Evolutionary conservation across 2,888 invertebrate genomes (phyloP), one percentile per base, ranked within the genome.

Genomic region (Ceratothoa steindachneri): DNA sequence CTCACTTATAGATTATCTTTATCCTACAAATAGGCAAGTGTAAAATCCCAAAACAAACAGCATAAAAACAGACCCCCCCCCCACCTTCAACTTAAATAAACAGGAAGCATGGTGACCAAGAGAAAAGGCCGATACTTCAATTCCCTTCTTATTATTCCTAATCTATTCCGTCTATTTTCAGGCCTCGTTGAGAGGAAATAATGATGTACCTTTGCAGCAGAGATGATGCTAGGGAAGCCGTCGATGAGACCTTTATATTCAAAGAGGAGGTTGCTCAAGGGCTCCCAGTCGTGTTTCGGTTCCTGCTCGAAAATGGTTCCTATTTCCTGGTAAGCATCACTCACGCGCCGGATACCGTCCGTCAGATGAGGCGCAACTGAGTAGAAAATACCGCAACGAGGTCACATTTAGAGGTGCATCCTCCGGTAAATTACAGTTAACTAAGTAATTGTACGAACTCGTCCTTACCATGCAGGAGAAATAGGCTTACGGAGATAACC

Each of bases 211-310:
- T 93, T 95, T 83, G 97, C 95, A 81, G 95, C 90, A 66, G 89
- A 89, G 73, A 97, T 87, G 69, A 93, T 92, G 82, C 97, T 97
- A 0, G 98, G 97, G 83, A 95, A 94, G 75, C 90, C 90, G 73
- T 90, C 89, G 7, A 97, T 90, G 71, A 97, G 90, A 70, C 98
- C 97, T 84, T 94, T 93, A 86, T 97, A 97, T 81, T 97, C 90
- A 83, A 95, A 95, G 80, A 98, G 88, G 81, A 92, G 91, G 84
- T 98, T 97, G 64, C 91, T 89, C 30, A 97, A 87, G 0, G 94
- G 93, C 82, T 95, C 93, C 91, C 93, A 94, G 84, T 95, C 95
- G 72, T 89, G 88, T 83, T 91, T 93, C 0, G 93, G 91, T 84
- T 96, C 95, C 73, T 95, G 93, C 80, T 95, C 95, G 84, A 91